Percentiles rank a stretch among this genome's conserved stretches.
Evolutionary conservation across 2,797 vertebrate species (phyloP).

Genomic region (Sebastes miniatus): DNA sequence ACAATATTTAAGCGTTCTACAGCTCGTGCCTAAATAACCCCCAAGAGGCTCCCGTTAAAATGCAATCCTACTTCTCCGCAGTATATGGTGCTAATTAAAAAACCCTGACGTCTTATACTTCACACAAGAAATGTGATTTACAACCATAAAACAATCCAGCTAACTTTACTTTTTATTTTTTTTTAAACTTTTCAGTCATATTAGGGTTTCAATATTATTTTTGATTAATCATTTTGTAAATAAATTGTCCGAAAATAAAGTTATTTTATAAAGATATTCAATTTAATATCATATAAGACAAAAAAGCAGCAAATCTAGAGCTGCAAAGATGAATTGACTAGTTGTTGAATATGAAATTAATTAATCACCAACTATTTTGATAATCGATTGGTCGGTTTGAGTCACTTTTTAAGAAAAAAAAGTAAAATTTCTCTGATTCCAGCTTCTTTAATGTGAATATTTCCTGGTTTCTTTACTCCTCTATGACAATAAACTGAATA

Average conservation of each 20-base stretch:
- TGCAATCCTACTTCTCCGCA: not conserved
- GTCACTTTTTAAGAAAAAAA: no score
- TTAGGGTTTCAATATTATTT: not conserved
- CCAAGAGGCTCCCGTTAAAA: not conserved
- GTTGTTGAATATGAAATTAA: no score
- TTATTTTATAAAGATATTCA: no score
- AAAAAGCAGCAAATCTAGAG: no score
- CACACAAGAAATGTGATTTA: not conserved
- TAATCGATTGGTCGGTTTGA: no score
- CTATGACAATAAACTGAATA: no score
- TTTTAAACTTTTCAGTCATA: not conserved
- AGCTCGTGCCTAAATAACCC: not conserved
- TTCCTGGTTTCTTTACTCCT: no score
- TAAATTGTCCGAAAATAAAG: not conserved
- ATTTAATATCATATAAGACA: no score
- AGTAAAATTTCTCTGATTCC: no score
- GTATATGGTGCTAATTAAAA: not conserved
- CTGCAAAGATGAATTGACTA: no score
- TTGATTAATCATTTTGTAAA: not conserved
- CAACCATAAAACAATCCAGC: not conserved
- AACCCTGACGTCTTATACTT: not conserved
- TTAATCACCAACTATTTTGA: no score
- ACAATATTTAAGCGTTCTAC: not conserved
- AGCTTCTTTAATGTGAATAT: no score
- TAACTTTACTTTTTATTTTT: not conserved